Evolutionary conservation across 2,797 vertebrate genomes (phyloP), one percentile per base, ranked within the genome.

Genomic region (Rhabdophis nuchalis): DNA sequence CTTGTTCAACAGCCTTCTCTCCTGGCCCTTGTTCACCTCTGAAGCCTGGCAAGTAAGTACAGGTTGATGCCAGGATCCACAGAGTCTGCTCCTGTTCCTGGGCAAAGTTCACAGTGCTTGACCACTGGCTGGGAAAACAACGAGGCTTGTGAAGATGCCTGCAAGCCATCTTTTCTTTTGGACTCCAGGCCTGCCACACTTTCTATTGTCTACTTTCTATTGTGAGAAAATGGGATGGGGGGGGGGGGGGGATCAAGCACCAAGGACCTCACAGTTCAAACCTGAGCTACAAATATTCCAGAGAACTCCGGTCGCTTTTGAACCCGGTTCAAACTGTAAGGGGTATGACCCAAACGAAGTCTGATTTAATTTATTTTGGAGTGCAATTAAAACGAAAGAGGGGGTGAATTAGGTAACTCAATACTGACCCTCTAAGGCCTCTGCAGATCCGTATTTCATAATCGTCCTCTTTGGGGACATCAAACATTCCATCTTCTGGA

Each of bases 141-240:
- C 2, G 50, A 9, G 11, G 3, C 14, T 56, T 89, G 36, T 12
- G 7, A 0, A 41, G 27, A 27, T 18, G 0, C 7, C 46, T 50
- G 46, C 46, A 50, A 50, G 46, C 46, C 46, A 5, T 50, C 1
- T 50, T 50, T 50, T 50, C 46, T 50, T 50, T 50, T 50, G 46
- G 46, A 50, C 7, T 50, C 7, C 46, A 50, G 46, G 46, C 46
- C 46, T 50, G 46, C 46, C 46, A 50, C 46, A 50, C 4, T 50
- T 50, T 50, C 5, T 6, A 50, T 6, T 50, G 46, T 50, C 46
- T 50, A 50, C 46, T 50, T 50, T 50, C 46, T 5, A 50, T 50
- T 50, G 3, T 50, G 46, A 6, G 46, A 50, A 50, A 50, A 50
- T 50, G 46, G 46, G 46, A 50, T 3, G 46, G 46, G 46, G 46